phyloP scores from a whole-genome alignment of 2,797 vertebrate species.

The Alca torda region DNA sequence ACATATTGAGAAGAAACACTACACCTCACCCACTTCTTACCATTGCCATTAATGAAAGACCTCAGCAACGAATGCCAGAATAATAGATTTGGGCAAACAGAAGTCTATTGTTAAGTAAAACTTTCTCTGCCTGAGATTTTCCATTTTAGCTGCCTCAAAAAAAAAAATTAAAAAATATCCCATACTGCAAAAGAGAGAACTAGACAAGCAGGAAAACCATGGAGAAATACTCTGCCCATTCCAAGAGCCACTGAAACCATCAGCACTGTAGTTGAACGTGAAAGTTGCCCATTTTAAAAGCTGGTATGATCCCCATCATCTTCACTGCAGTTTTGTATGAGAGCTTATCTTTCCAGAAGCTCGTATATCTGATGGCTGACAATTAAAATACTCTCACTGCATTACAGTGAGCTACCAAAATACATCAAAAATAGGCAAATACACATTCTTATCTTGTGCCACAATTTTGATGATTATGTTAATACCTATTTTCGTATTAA shows the following conservation, averaged over 20 bases:
- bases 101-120: background rate
- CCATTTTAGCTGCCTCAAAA: background rate
- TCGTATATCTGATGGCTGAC: background rate
- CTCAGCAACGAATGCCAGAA: background rate
- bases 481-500: too few relatives aligned
- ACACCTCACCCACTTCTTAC: background rate
- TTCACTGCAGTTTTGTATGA: background rate
- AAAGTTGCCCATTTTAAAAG: background rate
- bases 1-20: background rate
- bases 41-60: background rate
- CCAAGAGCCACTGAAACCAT: background rate
- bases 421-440: background rate
- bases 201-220: background rate
- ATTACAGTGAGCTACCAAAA: background rate
- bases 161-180: background rate
- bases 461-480: background rate
- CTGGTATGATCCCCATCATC: background rate
- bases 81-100: rapidly evolving
- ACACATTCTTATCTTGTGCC: rapidly evolving
- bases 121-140: background rate
- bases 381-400: background rate
- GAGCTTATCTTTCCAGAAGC: background rate
- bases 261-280: background rate
- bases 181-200: background rate
- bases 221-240: background rate